Conservation (phyloP, 2,888 invertebrate species). For the Polia nebulosa region DNA sequence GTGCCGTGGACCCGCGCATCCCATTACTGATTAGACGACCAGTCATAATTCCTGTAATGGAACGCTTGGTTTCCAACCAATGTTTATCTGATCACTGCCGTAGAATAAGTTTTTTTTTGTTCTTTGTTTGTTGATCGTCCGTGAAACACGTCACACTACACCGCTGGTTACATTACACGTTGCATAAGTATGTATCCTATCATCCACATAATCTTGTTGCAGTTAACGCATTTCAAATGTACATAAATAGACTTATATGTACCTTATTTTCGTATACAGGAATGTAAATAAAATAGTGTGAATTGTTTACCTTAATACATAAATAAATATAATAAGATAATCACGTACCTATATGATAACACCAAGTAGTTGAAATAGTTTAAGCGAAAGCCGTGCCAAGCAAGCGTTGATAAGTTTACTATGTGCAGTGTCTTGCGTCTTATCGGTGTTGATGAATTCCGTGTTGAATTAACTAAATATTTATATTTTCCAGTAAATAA, state of each 20-base stretch:
- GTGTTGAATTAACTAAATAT: slow-evolving; percentile 72
- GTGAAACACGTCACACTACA: slow-evolving; percentile 14
- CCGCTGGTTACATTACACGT: slow-evolving; percentile 44
- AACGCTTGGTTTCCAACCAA: slow-evolving; percentile 26
- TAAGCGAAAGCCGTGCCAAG: slow-evolving; percentile 59
- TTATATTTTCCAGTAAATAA: slow-evolving; percentile 76
- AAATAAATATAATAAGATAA: slow-evolving; percentile 52
- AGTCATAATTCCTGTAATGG: slow-evolving; percentile 17
- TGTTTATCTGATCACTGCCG: slow-evolving; percentile 39
- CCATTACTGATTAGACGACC: slow-evolving; percentile 14
- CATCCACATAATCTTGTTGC: slow-evolving; percentile 39
- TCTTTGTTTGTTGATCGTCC: slow-evolving; percentile 27
- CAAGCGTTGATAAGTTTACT: slow-evolving; percentile 56
- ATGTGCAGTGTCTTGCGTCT: slow-evolving; percentile 82
- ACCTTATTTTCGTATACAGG: slow-evolving; percentile 46
- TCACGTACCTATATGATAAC: slow-evolving; percentile 46
- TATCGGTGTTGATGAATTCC: slow-evolving; percentile 78
- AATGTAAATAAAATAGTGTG: slow-evolving; percentile 62
- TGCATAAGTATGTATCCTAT: slow-evolving; percentile 47
- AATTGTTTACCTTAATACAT: slow-evolving; percentile 60
- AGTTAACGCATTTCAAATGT: slow-evolving; percentile 51
- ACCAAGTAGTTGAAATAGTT: slow-evolving; percentile 53
- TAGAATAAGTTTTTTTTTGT: slow-evolving; percentile 30
- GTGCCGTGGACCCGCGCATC: slow-evolving; percentile 17
- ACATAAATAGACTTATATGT: slow-evolving; percentile 56